Conservation (phyloP, 23 tunicate genomes). For the Aplidium turbinatum region DNA sequence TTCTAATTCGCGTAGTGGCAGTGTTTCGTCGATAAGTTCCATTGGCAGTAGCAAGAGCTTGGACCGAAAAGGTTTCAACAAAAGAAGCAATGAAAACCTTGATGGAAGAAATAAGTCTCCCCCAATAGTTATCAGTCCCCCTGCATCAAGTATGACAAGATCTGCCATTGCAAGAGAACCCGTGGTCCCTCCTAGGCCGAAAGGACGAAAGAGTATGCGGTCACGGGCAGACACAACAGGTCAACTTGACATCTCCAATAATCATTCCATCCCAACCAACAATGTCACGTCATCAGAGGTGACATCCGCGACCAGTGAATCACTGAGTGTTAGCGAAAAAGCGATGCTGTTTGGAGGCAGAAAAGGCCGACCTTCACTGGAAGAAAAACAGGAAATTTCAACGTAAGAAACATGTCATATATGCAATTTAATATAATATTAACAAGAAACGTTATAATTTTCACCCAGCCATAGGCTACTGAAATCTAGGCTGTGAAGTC, state of each 20-base stretch:
- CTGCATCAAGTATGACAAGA: not conserved
- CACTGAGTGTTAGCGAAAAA: slow-evolving; percentile 33
- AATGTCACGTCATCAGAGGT: not conserved
- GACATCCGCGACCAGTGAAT: slow-evolving; percentile 10
- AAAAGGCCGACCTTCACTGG: not conserved
- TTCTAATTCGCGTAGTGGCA: not conserved
- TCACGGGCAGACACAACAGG: not conserved
- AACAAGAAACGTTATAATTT: too few relatives aligned
- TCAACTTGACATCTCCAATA: not conserved
- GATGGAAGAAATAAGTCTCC: not conserved
- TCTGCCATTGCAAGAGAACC: not conserved
- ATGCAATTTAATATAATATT: too few relatives aligned
- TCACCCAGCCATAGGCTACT: too few relatives aligned
- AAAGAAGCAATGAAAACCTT: not conserved
- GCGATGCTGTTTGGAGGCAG: slow-evolving; percentile 55
- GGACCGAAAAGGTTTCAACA: not conserved
- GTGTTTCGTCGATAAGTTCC: not conserved
- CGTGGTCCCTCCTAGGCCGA: not conserved
- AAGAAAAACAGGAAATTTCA: too few relatives aligned
- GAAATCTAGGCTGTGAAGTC: too few relatives aligned
- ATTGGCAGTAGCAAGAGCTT: not conserved
- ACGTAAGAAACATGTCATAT: too few relatives aligned
- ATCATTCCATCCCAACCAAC: not conserved
- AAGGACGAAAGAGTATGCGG: not conserved
- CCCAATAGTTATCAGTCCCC: not conserved